Evolutionary conservation across 2,113 vertebrate species (phyloP).

Genomic region (Alexandromys fortis): DNA sequence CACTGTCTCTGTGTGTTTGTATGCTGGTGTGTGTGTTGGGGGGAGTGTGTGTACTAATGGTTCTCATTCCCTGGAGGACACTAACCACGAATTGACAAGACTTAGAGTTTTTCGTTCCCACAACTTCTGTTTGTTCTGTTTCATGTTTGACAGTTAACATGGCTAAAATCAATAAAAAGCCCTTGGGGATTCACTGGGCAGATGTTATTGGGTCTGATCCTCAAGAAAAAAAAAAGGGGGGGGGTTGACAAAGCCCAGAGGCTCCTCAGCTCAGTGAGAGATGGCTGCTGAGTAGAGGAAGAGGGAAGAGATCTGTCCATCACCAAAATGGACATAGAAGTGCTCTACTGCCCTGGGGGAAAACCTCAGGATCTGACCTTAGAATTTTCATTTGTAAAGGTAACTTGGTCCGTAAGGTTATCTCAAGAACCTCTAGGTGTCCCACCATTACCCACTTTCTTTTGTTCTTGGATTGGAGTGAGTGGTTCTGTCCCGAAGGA

Average conservation of each 20-base stretch:
- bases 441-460: neutral
- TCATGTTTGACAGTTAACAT: neutral
- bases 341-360: neutral
- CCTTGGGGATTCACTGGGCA: neutral
- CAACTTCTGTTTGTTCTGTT: neutral
- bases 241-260: neutral
- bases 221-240: neutral
- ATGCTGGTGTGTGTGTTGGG: neutral
- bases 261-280: neutral
- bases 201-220: slow-evolving; percentile 29
- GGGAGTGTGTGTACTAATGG: neutral
- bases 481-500: slow-evolving; percentile 6
- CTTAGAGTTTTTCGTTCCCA: slow-evolving; percentile 17
- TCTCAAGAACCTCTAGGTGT: neutral
- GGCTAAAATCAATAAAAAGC: neutral
- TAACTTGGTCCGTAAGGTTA: neutral
- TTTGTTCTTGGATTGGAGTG: neutral
- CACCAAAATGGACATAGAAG: too few species aligned
- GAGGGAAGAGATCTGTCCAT: neutral
- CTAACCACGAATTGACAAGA: neutral
- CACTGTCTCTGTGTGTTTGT: neutral
- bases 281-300: neutral
- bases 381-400: neutral
- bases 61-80: slow-evolving; percentile 3
- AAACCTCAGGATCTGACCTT: neutral